Evolutionary conservation across 1,140 invertebrate genomes (phyloP), one percentile per base, ranked within the genome.

Genomic region (Epicauta chinensis): DNA sequence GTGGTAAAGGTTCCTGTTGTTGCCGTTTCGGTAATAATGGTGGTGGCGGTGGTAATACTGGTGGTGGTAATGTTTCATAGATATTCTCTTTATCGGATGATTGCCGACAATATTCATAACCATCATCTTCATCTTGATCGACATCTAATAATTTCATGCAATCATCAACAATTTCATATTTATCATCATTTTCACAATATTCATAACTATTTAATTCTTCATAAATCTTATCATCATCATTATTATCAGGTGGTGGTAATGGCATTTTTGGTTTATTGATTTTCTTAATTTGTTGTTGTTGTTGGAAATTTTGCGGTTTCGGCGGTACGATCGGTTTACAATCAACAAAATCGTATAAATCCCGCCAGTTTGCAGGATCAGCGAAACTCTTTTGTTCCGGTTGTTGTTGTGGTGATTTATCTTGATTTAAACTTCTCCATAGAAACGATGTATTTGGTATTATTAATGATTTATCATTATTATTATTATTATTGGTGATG

Each of bases 11-110:
- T 43, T 66, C 60, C 29, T 58, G 43, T 43, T 58, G 55, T 30
- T 48, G 48, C 11, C 44, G 52, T 49, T 14, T 53, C 1, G 51
- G 55, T 10, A 55, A 30, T 16, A 38, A 23, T 2, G 54, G 54
- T 2, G 53, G 50, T n/a, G 51, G 57, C 14, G 44, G 36, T 14
- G 48, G 17, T 29, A 63, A 59, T 5, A 67, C 43, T 0, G 44
- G 36, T 14, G 48, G 17, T 29, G 65, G 60, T 5, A 67, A 46
- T 0, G 59, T 63, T 58, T 67, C 65, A 52, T 69, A 67, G 35
- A 68, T 64, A 38, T 66, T 61, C 38, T 66, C 62, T 16, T 51
- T 55, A 30, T 23, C 17, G 5, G 37, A n/a, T 14, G 50, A 39
- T 9, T 17, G 14, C n/a, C n/a, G n/a, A 17, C 46, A 55, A 32